phyloP scores from a whole-genome alignment of 30 jellyfish, hydroid and myxozoan species.

The Cassiopea xamachana region DNA sequence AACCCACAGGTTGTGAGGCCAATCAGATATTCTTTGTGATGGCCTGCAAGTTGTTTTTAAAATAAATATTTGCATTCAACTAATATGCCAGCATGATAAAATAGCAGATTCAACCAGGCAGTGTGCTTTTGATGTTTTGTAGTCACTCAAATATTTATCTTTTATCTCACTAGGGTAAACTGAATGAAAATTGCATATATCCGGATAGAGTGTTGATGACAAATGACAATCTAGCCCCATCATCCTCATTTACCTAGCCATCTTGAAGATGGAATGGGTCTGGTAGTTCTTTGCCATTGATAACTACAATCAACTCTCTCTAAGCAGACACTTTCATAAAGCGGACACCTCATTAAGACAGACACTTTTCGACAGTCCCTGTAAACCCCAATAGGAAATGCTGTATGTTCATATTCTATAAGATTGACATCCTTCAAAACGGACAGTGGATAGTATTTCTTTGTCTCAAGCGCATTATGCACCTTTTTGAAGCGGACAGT shows the following conservation, averaged over 20 bases:
- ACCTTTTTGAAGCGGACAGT: no score
- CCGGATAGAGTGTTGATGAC: conserved; percentile 56
- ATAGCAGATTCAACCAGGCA: conserved; percentile 12
- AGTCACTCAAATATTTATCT: conserved; percentile 18
- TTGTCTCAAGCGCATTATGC: no score
- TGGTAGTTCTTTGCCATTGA: background rate
- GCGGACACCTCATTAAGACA: no score
- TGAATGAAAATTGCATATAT: conserved; percentile 28
- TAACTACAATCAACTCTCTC: background rate
- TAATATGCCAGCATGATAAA: conserved; percentile 35
- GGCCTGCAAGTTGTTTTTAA: conserved; percentile 46
- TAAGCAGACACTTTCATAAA: no score
- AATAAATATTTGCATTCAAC: background rate
- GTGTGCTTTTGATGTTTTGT: conserved; percentile 20
- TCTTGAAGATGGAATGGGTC: background rate
- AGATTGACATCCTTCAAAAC: no score
- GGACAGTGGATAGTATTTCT: no score
- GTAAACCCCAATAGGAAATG: no score
- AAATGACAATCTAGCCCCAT: conserved; percentile 10
- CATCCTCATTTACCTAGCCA: conserved; percentile 33
- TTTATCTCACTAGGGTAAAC: conserved; percentile 28
- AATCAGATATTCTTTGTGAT: conserved; percentile 9
- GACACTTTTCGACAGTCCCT: no score
- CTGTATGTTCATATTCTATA: no score
- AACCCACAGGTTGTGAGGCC: conserved; percentile 1